Evolutionary conservation across 2,113 vertebrate species (phyloP).

Genomic region (Campylomormyrus tamandua): DNA sequence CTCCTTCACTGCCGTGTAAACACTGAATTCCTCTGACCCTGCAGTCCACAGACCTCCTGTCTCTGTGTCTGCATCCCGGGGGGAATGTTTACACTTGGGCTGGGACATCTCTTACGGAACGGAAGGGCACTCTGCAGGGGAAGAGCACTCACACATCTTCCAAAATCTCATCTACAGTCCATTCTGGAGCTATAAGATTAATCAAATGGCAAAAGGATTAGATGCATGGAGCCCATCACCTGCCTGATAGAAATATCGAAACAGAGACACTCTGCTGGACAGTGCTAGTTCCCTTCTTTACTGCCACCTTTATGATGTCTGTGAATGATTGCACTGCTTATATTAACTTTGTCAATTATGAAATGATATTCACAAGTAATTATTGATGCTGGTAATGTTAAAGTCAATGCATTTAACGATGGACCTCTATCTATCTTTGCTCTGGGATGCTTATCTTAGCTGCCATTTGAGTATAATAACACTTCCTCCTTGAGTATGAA

Average conservation of each 20-base stretch:
- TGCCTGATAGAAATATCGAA: not conserved
- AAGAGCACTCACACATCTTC: not conserved
- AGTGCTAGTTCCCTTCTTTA: not conserved
- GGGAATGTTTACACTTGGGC: slow-evolving; percentile 16
- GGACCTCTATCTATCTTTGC: not conserved
- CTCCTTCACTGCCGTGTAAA: slow-evolving; percentile 12
- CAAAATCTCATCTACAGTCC: not conserved
- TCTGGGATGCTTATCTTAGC: not conserved
- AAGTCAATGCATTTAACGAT: not conserved
- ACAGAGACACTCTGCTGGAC: not conserved
- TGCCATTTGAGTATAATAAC: not conserved
- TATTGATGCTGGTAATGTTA: not conserved
- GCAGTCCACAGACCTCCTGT: not conserved
- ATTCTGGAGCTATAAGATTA: slow-evolving; percentile 10
- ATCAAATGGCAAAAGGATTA: not conserved
- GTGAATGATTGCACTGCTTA: not conserved
- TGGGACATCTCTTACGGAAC: slow-evolving; percentile 4
- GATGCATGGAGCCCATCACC: slow-evolving; percentile 1
- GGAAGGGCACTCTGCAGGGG: not conserved
- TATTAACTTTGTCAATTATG: not conserved
- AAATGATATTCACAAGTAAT: not conserved
- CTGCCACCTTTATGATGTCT: not conserved
- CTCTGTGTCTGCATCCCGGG: not conserved
- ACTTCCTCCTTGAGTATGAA: not conserved
- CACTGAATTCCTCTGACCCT: slow-evolving; percentile 8